phyloP scores from a whole-genome alignment of 2,113 vertebrate species.

The Prionailurus viverrinus region DNA sequence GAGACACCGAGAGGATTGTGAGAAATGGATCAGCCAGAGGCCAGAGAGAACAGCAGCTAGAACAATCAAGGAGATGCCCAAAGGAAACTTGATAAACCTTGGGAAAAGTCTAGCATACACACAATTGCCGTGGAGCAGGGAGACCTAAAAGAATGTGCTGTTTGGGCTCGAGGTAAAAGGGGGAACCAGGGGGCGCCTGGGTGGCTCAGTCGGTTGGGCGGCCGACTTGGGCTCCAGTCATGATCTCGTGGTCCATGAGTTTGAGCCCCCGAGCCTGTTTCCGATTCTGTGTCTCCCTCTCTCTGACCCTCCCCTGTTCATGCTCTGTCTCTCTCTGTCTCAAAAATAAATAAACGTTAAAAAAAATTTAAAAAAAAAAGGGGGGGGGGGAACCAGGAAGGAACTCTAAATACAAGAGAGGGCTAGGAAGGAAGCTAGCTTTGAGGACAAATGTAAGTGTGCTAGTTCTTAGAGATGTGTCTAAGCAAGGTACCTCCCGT shows the following conservation, averaged over 20 bases:
- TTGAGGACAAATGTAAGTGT: background rate
- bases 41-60: background rate
- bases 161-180: background rate
- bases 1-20: background rate
- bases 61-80: background rate
- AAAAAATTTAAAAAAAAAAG: no score
- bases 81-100: background rate
- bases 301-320: no score
- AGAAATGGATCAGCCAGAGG: background rate
- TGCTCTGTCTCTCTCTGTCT: no score
- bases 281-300: no score
- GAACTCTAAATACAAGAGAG: background rate
- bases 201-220: no score
- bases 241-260: no score
- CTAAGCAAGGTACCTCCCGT: background rate
- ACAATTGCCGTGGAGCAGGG: background rate
- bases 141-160: background rate
- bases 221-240: no score
- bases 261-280: no score
- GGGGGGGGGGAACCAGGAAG: background rate
- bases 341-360: no score
- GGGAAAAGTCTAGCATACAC: background rate
- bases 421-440: background rate
- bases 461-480: background rate
- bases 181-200: background rate